A percentile compares a stretch with the other conserved stretches of the same genome.
These are phyloP conservation scores for Branchipolynoe longqiensis DNA, from an alignment of 2,888 invertebrate genomes.

Conservation along the genomic window DNA sequence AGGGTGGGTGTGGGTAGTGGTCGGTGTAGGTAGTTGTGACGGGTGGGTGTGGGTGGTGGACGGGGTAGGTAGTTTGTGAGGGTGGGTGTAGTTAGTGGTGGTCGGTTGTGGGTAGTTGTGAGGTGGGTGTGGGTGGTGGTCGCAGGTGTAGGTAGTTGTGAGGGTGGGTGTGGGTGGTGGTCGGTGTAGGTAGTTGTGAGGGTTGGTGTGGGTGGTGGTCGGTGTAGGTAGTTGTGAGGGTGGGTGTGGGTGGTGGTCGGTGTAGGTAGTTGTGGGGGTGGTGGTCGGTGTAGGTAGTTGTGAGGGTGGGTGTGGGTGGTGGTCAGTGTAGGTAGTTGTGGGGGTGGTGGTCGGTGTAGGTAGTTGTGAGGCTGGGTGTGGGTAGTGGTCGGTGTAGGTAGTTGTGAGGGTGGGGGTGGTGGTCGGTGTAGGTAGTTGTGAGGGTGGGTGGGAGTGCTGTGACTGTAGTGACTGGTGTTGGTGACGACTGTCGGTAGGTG, in stretches of 20 bases:
- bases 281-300: neutral
- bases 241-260: neutral
- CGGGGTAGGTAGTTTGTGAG: no score
- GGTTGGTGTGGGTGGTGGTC: no score
- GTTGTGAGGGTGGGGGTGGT: neutral
- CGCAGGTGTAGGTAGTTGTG: neutral
- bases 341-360: neutral
- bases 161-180: neutral
- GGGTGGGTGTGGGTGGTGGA: no score
- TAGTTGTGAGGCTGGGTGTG: neutral
- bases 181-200: no score
- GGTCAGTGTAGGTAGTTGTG: neutral
- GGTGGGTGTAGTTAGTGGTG: no score
- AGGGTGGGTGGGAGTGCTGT: neutral
- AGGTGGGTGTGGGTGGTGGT: neutral
- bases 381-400: neutral
- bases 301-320: neutral
- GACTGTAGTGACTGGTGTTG: no score
- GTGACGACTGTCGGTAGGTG: constrained; percentile 18
- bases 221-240: neutral
- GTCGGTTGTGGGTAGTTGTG: no score
- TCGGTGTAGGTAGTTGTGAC: no score
- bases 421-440: neutral
- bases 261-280: neutral
- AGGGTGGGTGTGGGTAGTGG: no score